Percentiles rank a stretch among this genome's conserved stretches.
Conservation (phyloP, 2,113 vertebrate species). For the Agapornis roseicollis region DNA sequence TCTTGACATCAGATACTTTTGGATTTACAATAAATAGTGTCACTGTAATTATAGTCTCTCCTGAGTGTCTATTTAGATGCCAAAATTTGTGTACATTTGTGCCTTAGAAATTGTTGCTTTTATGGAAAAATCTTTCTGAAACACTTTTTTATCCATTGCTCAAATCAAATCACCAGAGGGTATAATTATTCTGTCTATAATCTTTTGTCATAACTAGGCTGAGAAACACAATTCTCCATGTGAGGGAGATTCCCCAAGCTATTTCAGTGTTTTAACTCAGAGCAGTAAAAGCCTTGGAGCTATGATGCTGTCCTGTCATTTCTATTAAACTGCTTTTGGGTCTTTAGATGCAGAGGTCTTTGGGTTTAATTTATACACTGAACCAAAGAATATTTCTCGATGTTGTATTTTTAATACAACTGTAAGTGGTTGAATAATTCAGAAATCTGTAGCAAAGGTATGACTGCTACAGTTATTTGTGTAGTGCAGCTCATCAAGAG, state of each 20-base stretch:
- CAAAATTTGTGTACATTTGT: background rate
- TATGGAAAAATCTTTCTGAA: conserved; percentile 9
- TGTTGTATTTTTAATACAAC: background rate
- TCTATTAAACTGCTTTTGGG: background rate
- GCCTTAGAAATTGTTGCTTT: background rate
- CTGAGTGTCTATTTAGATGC: background rate
- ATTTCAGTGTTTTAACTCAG: background rate
- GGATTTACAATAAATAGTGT: background rate
- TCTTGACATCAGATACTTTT: background rate
- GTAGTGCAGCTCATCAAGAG: rapidly evolving
- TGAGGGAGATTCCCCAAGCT: background rate
- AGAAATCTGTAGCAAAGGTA: background rate
- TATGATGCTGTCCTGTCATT: background rate
- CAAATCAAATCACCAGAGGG: background rate
- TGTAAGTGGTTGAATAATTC: background rate
- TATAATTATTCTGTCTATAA: background rate
- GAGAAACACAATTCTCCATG: background rate
- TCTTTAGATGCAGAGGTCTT: background rate
- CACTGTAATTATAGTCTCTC: background rate
- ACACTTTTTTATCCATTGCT: background rate
- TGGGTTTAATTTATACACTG: background rate
- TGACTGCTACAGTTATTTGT: background rate
- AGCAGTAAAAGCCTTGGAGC: background rate
- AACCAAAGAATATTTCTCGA: background rate
- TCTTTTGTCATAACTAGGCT: background rate